These are phyloP conservation scores for Arctia plantaginis DNA, from an alignment of 2,888 invertebrate genomes.

Conservation along the genomic window DNA sequence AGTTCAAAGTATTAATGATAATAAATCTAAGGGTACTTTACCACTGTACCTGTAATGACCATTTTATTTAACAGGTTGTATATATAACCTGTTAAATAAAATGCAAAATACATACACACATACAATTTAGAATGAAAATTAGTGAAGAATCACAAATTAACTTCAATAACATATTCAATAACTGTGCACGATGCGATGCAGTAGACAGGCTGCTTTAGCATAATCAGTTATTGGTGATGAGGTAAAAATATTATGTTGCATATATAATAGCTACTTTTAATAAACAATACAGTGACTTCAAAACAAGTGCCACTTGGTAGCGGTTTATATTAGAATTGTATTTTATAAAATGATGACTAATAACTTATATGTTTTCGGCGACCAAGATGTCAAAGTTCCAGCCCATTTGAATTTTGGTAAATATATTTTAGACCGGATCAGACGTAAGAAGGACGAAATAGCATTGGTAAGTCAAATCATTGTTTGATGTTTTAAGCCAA, in stretches of 20 bases:
- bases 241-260: not conserved
- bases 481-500: not conserved
- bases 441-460: constrained; percentile 54
- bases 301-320: not conserved
- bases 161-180: not conserved
- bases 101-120: too few species aligned
- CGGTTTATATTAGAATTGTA: not conserved
- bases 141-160: not conserved
- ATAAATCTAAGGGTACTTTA: not conserved
- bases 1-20: not conserved
- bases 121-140: not conserved
- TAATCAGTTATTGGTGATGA: constrained; percentile 12
- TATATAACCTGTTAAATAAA: too few species aligned
- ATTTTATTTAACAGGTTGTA: not conserved
- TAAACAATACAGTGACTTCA: not conserved
- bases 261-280: constrained; percentile 9
- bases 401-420: constrained; percentile 75
- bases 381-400: constrained; percentile 66
- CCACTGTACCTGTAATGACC: not conserved
- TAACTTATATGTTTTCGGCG: constrained; percentile 62
- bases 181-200: not conserved
- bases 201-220: constrained; percentile 10
- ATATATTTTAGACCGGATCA: constrained; percentile 66
- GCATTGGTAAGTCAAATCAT: constrained; percentile 64
- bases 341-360: constrained; percentile 54